Conservation (phyloP, 2,113 vertebrate genomes). For the Bungarus multicinctus region DNA sequence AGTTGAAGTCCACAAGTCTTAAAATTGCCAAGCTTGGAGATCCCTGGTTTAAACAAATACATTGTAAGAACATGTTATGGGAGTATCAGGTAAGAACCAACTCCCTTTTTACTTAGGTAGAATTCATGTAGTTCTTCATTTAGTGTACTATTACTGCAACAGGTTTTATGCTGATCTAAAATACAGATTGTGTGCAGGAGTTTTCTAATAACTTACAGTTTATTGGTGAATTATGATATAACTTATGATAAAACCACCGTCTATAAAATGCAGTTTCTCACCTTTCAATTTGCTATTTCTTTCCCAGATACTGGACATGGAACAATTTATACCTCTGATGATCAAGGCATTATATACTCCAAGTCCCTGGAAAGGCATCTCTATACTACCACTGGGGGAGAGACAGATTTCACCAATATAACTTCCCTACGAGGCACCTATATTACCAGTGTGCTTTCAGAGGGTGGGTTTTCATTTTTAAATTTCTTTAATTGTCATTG, state of each 20-base stretch:
- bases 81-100: too few relatives aligned
- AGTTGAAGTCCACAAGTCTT: too few relatives aligned
- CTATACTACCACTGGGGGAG: constrained; percentile 83
- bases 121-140: background rate
- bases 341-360: constrained; percentile 89
- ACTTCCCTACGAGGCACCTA: constrained; percentile 91
- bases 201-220: background rate
- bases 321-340: constrained; percentile 90
- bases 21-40: too few relatives aligned
- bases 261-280: background rate
- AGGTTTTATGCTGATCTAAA: background rate
- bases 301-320: constrained; percentile 84
- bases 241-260: background rate
- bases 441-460: constrained; percentile 83
- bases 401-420: constrained; percentile 92
- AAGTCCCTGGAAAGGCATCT: constrained; percentile 91
- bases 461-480: constrained; percentile 67
- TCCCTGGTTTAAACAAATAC: background rate
- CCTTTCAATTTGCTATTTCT: background rate
- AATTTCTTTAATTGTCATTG: background rate
- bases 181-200: background rate
- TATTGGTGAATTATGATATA: background rate
- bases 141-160: background rate
- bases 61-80: background rate
- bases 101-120: background rate